A percentile compares a stretch with the other conserved stretches of the same genome.
Conservation (phyloP, 2,797 vertebrate species). For the Gila robusta region DNA sequence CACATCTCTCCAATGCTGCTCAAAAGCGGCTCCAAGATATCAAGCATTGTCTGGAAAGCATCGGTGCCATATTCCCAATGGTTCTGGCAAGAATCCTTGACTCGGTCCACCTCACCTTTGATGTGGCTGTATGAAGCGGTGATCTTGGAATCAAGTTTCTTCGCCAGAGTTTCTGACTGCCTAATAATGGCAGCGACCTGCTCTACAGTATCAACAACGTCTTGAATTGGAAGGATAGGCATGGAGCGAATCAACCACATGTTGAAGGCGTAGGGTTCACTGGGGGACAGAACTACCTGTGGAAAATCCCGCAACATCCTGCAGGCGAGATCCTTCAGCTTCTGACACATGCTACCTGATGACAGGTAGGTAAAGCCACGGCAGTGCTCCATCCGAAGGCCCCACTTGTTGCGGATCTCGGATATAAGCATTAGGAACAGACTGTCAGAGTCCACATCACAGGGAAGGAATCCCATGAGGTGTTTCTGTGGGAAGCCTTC, state of each 20-base stretch:
- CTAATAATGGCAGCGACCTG: constrained; percentile 87
- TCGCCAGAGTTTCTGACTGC: constrained; percentile 83
- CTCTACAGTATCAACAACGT: constrained; percentile 88
- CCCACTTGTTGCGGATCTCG: constrained; percentile 92
- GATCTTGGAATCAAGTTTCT: constrained; percentile 87
- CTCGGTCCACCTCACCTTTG: constrained; percentile 85
- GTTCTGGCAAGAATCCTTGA: constrained; percentile 85
- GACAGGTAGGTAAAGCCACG: constrained; percentile 91
- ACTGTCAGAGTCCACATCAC: constrained; percentile 85
- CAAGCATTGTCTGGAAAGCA: constrained; percentile 91
- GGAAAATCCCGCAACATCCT: constrained; percentile 93
- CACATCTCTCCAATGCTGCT: constrained; percentile 89
- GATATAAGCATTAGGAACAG: constrained; percentile 89
- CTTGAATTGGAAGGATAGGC: constrained; percentile 87
- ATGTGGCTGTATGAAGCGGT: constrained; percentile 85
- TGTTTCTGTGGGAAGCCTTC: constrained; percentile 93
- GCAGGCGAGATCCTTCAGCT: constrained; percentile 91
- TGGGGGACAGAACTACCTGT: constrained; percentile 89
- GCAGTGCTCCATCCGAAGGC: constrained; percentile 95
- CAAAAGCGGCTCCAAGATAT: constrained; percentile 91
- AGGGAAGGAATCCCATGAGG: constrained; percentile 91
- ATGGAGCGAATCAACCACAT: constrained; percentile 94
- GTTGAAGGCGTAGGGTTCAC: constrained; percentile 95
- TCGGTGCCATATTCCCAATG: constrained; percentile 92
- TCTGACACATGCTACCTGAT: constrained; percentile 89